Evolutionary conservation across 2,113 vertebrate species (phyloP), one percentile per base, ranked within the genome.

Genomic region (Cebidichthys violaceus): DNA sequence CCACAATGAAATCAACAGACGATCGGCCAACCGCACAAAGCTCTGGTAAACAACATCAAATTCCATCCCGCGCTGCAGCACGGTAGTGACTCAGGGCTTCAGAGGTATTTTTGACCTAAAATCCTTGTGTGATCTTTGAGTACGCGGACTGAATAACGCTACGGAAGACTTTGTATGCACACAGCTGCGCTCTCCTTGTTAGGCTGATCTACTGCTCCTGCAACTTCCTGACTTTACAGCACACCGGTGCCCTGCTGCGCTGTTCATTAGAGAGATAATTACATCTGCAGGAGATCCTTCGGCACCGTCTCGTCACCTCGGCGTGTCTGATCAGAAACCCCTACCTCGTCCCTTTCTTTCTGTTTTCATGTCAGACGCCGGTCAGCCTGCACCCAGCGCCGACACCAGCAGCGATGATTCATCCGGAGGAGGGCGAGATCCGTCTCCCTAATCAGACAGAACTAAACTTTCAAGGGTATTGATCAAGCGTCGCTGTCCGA

Each of bases 181-280:
- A 39, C 80, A 76, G 83, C 71, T 70, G 64, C 61, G 45, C 52
- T 57, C 61, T 61, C 79, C 86, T 91, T 83, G 85, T 92, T 90
- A 55, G 33, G 61, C 74, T 83, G 91, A 90, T 79, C 73, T 69
- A 87, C 75, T 47, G 82, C 77, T 84, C 77, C 72, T 61, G 68
- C 39, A 55, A 77, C 77, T 62, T 82, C 73, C 70, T 70, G 78
- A 77, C 81, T 86, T 87, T 41, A 79, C 74, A 81, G 84, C 80
- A 69, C 84, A 59, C 82, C 9, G 54, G 61, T 47, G 64, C 35
- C 89, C 82, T 24, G 57, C 85, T 77, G 87, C 4, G 85, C 54
- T 67, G 61, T 87, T 93, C 87, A 91, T 88, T 89, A 91, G 80
- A 81, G 80, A 86, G 86, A 86, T 91, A 89, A 91, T 90, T 91